Percentiles rank a stretch among this genome's conserved stretches.
These are phyloP conservation scores for Brenthis daphne DNA, from an alignment of 2,888 invertebrate species.

Conservation along the genomic window DNA sequence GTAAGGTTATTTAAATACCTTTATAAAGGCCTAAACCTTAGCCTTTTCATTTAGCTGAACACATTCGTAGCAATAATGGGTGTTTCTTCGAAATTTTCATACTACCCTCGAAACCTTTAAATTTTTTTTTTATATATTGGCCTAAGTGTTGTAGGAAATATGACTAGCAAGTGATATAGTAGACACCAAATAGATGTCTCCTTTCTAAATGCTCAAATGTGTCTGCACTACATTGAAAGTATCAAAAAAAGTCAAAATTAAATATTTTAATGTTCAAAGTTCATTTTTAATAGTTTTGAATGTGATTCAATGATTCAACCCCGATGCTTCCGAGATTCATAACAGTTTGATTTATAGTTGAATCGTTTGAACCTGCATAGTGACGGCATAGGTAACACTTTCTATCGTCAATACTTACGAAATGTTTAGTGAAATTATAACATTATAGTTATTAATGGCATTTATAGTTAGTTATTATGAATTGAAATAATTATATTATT, in stretches of 20 bases:
- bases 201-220: conserved; percentile 23
- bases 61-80: conserved; percentile 34
- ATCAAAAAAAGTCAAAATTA: too few species aligned
- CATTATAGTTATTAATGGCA: conserved; percentile 76
- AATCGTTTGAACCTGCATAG: conserved; percentile 45
- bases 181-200: conserved; percentile 19
- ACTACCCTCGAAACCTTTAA: background rate
- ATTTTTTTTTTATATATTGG: conserved; percentile 1
- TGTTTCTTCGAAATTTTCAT: conserved; percentile 11
- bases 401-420: conserved; percentile 58
- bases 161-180: conserved; percentile 19
- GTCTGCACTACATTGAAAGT: background rate
- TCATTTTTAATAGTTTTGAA: too few species aligned
- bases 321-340: background rate
- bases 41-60: conserved; percentile 20
- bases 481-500: conserved; percentile 83
- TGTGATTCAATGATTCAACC: background rate
- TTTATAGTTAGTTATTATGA: conserved; percentile 82
- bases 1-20: conserved; percentile 40
- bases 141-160: conserved; percentile 20
- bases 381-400: conserved; percentile 57
- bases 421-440: conserved; percentile 70
- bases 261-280: too few species aligned
- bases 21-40: conserved; percentile 56
- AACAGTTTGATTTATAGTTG: conserved; percentile 1